Evolutionary conservation across 2,888 invertebrate genomes (phyloP), one percentile per base, ranked within the genome.

Genomic region (Glomeris marginata): DNA sequence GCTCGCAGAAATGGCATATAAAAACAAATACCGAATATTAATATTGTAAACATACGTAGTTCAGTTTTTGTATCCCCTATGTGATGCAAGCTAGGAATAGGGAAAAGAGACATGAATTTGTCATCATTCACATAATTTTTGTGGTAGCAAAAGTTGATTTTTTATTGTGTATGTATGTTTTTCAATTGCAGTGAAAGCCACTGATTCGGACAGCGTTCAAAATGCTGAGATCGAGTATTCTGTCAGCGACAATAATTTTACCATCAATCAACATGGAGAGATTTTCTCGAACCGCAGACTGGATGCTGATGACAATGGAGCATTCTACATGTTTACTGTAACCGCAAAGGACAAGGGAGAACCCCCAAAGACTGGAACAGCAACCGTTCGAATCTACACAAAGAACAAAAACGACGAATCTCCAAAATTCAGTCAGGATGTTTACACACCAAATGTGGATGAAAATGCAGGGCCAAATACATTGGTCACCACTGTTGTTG

Each of bases 321-420:
- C 91, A 41, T 92, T 92, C 67, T 92, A 92, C 63, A 91, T 95
- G 66, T 91, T 95, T 63, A 77, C 77, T 33, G 91, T 95, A 20
- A 88, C 88, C 2, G 94, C 94, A 8, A 87, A 84, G 65, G 95
- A 95, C 64, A 88, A 87, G 69, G 95, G 95, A 4, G 86, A 87
- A 65, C 91, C 92, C 0, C 77, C 88, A 0, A 85, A 86, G 66
- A 88, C 85, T 1, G 92, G 92, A 44, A 84, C 84, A 0, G 92
- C 94, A 0, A 92, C 90, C 1, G 92, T 95, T 15, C 77, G 92
- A 51, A 81, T 95, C 51, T 92, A 92, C 64, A 94, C 94, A n/a
- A 91, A 91, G 63, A 95, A 95, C 64, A 92, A 92, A 69, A 95
- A 95, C 68, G 95, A 95, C 64, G 94, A 95, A 68, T 87, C 90